Evolutionary conservation across 2,797 vertebrate species (phyloP), one percentile per base, ranked within the genome.

Genomic region (Potorous gilbertii): DNA sequence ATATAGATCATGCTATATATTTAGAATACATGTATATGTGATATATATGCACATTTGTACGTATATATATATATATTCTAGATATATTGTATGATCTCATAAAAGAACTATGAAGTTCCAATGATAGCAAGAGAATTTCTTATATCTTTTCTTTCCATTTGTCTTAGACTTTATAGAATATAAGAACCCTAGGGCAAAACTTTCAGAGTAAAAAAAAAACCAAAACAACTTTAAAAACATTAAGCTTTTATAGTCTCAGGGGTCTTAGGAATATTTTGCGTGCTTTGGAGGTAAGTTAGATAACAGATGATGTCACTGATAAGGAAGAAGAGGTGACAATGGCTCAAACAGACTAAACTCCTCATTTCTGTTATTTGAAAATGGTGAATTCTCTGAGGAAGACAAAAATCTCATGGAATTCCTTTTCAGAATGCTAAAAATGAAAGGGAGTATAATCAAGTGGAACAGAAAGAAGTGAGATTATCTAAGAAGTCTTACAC

Each of bases 401-500:
- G 95, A 95, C 81, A 66, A 55, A 93, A 52, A 95, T 92, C 89
- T 66, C 94, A 31, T 56, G 91, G 92, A 91, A 62, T 90, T 55
- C 92, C 81, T 93, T 87, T 89, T 55, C 54, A 24, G 40, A 57
- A 50, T 90, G 96, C 74, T 94, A 90, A 93, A 59, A 93, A 95
- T 89, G 66, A 94, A 97, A 97, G 97, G 92, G 81, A 96, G 95
- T 92, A 56, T 9, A 57, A 55, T 55, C 66, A 95, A 95, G 90
- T 62, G 90, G 74, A 57, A 54, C n/a, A 34, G 93, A 91, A 87
- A 50, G 95, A 93, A 81, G 3, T 24, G 87, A 93, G 96, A 96
- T 59, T 90, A 66, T 40, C 5, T 56, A 92, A 50, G 74, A 96
- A 94, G 66, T 13, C 46, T n/a, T 92, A 28, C 5, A 66, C 54